Percentiles rank a stretch among this genome's conserved stretches.
These are phyloP conservation scores for Thyatira batis DNA, from an alignment of 2,888 invertebrate species.

Conservation along the genomic window DNA sequence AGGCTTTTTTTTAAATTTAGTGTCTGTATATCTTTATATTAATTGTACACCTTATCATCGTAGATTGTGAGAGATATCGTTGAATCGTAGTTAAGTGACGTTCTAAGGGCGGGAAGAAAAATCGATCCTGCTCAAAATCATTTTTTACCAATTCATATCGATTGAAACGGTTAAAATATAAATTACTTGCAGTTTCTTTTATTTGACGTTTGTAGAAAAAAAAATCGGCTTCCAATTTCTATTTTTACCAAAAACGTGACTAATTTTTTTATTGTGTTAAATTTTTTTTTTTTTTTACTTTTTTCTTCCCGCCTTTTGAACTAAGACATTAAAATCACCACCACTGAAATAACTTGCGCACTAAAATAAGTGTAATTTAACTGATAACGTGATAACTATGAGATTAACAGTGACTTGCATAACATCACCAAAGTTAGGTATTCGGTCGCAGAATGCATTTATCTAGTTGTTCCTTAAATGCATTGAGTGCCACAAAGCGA, in stretches of 20 bases:
- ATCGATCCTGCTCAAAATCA: neutral
- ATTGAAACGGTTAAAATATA: neutral
- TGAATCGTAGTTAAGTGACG: slow-evolving; percentile 2
- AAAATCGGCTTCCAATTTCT: neutral
- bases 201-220: neutral
- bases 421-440: no score
- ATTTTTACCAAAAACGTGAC: no score
- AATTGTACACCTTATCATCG: slow-evolving; percentile 6
- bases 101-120: neutral
- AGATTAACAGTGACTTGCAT: neutral
- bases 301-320: slow-evolving; percentile 20
- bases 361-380: slow-evolving; percentile 18
- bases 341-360: slow-evolving; percentile 20
- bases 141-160: neutral
- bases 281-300: slow-evolving; percentile 20
- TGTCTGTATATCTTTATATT: slow-evolving; percentile 32
- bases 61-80: slow-evolving; percentile 25
- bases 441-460: no score
- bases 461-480: no score
- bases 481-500: no score
- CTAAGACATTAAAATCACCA: slow-evolving; percentile 31
- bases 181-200: neutral
- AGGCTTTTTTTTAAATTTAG: slow-evolving; percentile 45
- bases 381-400: slow-evolving; percentile 3
- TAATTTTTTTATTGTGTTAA: slow-evolving; percentile 6